phyloP scores from a whole-genome alignment of 2,888 invertebrate species.

The Prosapia bicincta region DNA sequence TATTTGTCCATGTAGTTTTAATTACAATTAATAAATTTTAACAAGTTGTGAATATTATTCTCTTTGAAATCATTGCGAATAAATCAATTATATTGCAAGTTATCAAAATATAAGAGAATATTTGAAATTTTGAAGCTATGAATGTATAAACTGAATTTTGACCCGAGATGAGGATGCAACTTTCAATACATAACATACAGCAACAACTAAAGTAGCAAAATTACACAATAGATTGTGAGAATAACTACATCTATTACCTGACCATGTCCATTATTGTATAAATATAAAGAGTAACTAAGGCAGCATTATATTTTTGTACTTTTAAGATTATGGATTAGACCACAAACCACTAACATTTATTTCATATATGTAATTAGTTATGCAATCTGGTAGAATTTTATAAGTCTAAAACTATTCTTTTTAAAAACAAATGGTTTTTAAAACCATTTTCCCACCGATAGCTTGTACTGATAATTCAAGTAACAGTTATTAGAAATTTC shows the following conservation, averaged over 20 bases:
- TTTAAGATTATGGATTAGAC: background rate
- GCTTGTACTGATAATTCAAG: too few relatives aligned
- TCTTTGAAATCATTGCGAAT: too few relatives aligned
- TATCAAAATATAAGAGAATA: too few relatives aligned
- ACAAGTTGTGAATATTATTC: too few relatives aligned
- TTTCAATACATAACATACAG: background rate
- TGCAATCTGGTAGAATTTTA: background rate
- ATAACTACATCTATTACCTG: background rate
- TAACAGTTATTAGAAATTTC: too few relatives aligned
- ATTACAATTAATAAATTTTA: too few relatives aligned
- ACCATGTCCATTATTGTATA: background rate
- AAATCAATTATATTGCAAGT: too few relatives aligned
- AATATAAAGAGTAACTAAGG: background rate
- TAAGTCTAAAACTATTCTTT: background rate
- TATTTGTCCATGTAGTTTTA: too few relatives aligned
- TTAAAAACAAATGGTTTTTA: background rate
- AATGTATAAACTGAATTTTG: too few relatives aligned
- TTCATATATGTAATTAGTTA: background rate
- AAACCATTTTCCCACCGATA: background rate
- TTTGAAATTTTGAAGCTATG: too few relatives aligned
- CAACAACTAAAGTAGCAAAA: background rate
- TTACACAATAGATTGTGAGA: background rate
- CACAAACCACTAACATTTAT: background rate
- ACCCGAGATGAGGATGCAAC: too few relatives aligned
- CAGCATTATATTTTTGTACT: background rate